A percentile compares a stretch with the other conserved stretches of the same genome.
Conservation (phyloP, 1,140 invertebrate species). For the Scaptomyza pallida region DNA sequence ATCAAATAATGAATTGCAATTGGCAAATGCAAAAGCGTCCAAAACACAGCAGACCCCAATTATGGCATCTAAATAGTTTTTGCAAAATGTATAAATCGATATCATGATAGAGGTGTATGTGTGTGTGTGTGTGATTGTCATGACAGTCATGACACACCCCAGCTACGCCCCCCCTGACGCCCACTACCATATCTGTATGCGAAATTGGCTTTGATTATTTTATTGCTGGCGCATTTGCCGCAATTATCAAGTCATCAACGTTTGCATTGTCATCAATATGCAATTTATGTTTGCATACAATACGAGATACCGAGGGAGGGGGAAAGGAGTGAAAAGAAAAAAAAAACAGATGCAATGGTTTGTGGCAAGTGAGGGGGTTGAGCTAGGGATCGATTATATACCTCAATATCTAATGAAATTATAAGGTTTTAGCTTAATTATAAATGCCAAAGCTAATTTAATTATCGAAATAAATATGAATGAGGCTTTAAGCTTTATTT, state of each 20-base stretch:
- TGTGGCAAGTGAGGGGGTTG: slow-evolving; percentile 2
- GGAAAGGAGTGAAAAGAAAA: not conserved
- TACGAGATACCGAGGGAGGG: no score
- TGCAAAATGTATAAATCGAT: slow-evolving; percentile 17
- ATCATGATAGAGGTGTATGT: slow-evolving; percentile 15
- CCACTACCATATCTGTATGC: slow-evolving; percentile 28
- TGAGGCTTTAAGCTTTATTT: no score
- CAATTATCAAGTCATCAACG: slow-evolving; percentile 82
- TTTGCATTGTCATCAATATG: slow-evolving; percentile 77
- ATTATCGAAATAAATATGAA: no score
- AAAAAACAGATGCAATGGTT: slow-evolving; percentile 45
- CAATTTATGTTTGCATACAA: slow-evolving; percentile 54
- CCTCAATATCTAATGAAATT: not conserved
- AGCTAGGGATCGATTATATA: not conserved
- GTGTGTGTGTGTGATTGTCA: slow-evolving; percentile 25
- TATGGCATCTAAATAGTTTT: slow-evolving; percentile 80
- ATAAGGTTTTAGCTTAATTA: not conserved
- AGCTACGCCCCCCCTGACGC: not conserved
- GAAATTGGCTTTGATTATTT: slow-evolving; percentile 80
- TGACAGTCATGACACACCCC: slow-evolving; percentile 39
- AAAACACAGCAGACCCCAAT: slow-evolving; percentile 65
- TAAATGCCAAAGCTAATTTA: no score
- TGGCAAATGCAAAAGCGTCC: slow-evolving; percentile 19
- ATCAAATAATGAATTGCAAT: slow-evolving; percentile 28
- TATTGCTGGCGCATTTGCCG: slow-evolving; percentile 79